Percentiles rank a stretch among this genome's conserved stretches.
phyloP scores from a whole-genome alignment of 2,113 vertebrate species.

The Mormyrus lacerda region DNA sequence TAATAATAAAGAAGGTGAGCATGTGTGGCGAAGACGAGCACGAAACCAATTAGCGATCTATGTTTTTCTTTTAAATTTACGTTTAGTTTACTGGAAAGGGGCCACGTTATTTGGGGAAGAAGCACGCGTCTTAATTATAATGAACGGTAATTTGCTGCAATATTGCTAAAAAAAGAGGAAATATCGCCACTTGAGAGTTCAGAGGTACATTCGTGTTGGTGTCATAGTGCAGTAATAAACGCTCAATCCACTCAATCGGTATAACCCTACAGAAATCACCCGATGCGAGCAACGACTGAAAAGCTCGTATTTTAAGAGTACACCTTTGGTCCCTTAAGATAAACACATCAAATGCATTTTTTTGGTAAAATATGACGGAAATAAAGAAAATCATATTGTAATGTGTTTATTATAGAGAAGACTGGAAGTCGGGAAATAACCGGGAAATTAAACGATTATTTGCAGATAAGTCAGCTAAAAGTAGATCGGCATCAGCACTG shows the following conservation, averaged over 20 bases:
- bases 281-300: neutral
- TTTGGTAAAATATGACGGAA: neutral
- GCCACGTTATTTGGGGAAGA: neutral
- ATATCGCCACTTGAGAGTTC: neutral
- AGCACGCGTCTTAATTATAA: neutral
- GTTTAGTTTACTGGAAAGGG: neutral
- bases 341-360: neutral
- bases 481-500: neutral
- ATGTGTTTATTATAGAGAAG: neutral
- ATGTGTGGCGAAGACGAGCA: neutral
- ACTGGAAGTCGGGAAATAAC: neutral
- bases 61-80: neutral
- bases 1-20: neutral
- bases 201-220: neutral
- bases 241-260: neutral
- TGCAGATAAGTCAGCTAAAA: neutral
- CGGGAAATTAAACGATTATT: neutral
- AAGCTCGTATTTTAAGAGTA: neutral
- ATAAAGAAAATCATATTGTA: neutral
- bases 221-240: neutral
- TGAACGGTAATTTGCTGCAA: neutral
- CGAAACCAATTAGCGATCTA: neutral
- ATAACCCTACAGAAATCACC: neutral
- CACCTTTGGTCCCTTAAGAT: neutral
- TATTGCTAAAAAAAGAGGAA: neutral